Evolutionary conservation across 2,888 invertebrate species (phyloP).

Genomic region (Neoascia interrupta): DNA sequence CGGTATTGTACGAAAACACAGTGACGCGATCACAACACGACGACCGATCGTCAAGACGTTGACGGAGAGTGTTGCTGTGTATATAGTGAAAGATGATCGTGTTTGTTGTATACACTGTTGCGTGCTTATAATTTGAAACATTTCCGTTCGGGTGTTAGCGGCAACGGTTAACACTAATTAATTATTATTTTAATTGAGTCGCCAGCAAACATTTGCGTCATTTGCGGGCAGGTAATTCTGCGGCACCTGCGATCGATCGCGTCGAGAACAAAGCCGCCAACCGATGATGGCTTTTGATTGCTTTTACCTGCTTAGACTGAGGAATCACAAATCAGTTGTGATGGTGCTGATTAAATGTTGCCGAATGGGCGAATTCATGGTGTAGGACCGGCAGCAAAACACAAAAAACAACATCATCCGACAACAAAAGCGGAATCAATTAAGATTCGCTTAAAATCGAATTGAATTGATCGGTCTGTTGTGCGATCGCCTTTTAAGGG

Average conservation of each 20-base stretch:
- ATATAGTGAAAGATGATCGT: constrained; percentile 56
- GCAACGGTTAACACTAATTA: constrained; percentile 69
- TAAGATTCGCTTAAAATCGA: constrained; percentile 31
- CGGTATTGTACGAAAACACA: constrained; percentile 68
- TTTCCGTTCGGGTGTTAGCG: constrained; percentile 67
- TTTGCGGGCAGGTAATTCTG: constrained; percentile 62
- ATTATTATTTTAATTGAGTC: constrained; percentile 70
- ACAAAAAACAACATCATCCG: constrained; percentile 59
- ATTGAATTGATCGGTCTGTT: constrained; percentile 38
- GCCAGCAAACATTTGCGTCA: constrained; percentile 67
- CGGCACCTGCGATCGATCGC: constrained; percentile 62
- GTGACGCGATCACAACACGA: constrained; percentile 22
- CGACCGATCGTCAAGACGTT: constrained; percentile 30
- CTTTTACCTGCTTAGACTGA: constrained; percentile 62
- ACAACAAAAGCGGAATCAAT: constrained; percentile 61
- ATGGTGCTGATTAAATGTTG: constrained; percentile 45
- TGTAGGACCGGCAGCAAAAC: constrained; percentile 48
- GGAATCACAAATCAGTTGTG: constrained; percentile 33
- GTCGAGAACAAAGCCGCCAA: constrained; percentile 64
- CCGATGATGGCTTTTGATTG: constrained; percentile 57
- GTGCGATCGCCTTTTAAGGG: constrained; percentile 50
- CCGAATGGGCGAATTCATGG: constrained; percentile 47
- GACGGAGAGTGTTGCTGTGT: background rate
- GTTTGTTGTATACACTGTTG: constrained; percentile 48
- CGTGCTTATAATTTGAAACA: constrained; percentile 69